Percentiles rank a stretch among this genome's conserved stretches.
Evolutionary conservation across 1,140 invertebrate genomes (phyloP).

Genomic region (Nebria ingens): DNA sequence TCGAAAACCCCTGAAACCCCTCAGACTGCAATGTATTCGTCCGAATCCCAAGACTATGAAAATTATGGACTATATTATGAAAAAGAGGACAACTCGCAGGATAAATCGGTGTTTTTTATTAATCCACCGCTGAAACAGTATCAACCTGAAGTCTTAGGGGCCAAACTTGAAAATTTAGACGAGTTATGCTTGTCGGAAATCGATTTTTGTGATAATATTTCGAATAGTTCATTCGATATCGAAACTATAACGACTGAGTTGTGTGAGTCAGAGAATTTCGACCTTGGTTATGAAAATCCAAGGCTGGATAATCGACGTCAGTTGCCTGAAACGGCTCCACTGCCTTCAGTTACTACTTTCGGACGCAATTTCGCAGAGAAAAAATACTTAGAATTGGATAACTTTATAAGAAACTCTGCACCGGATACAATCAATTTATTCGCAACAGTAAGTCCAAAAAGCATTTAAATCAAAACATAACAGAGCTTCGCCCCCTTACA

Average conservation of each 20-base stretch:
- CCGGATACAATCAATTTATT: background rate
- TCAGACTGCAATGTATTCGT: no score
- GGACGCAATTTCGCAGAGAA: background rate
- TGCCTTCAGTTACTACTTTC: background rate
- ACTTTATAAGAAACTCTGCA: background rate
- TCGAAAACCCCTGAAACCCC: background rate
- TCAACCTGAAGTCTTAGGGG: background rate
- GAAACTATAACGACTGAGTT: constrained; percentile 19
- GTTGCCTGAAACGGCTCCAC: background rate
- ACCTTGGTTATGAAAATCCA: background rate
- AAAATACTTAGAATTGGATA: background rate
- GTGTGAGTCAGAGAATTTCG: constrained; percentile 14
- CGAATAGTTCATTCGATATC: constrained; percentile 23
- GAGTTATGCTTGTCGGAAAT: constrained; percentile 19
- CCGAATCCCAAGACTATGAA: background rate
- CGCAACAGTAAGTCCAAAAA: background rate
- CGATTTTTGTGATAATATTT: constrained; percentile 23
- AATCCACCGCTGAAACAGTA: background rate
- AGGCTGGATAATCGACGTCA: background rate
- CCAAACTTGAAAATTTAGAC: constrained; percentile 1
- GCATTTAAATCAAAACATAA: no score
- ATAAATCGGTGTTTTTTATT: background rate
- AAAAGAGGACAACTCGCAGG: background rate
- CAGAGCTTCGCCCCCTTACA: no score
- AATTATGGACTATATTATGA: background rate